A percentile compares a stretch with the other conserved stretches of the same genome.
These are phyloP conservation scores for Cremastinae sp. DNA, from an alignment of 2,888 invertebrate genomes.

Conservation along the genomic window DNA sequence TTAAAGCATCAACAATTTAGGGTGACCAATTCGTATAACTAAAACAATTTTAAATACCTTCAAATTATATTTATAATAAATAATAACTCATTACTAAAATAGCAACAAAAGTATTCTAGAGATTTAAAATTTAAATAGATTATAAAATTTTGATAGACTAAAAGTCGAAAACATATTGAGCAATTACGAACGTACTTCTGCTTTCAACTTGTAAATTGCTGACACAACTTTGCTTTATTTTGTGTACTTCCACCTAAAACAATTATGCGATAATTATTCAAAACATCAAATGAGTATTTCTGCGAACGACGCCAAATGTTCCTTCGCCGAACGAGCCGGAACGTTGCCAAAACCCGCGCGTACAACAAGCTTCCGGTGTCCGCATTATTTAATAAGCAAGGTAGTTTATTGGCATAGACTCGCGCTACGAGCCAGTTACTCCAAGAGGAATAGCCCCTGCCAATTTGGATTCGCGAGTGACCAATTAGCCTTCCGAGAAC, in stretches of 20 bases:
- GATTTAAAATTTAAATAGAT: too few relatives aligned
- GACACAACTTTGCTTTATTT: too few relatives aligned
- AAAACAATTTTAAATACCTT: too few relatives aligned
- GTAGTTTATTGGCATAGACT: slow-evolving; percentile 66
- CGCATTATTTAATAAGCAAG: slow-evolving; percentile 71
- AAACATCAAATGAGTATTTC: neutral
- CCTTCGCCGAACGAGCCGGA: slow-evolving; percentile 32
- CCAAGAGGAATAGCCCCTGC: slow-evolving; percentile 52
- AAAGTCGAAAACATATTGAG: too few relatives aligned
- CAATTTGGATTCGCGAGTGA: slow-evolving; percentile 43
- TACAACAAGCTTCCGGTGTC: slow-evolving; percentile 59
- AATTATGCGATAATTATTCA: neutral
- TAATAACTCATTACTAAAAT: too few relatives aligned
- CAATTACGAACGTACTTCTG: too few relatives aligned
- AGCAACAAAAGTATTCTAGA: too few relatives aligned
- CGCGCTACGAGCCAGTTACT: slow-evolving; percentile 49
- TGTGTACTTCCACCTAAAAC: neutral
- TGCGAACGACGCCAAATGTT: slow-evolving; percentile 34
- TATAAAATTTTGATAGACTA: too few relatives aligned
- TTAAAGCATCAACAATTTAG: too few relatives aligned
- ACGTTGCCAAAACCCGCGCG: slow-evolving; percentile 63
- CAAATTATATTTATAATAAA: too few relatives aligned
- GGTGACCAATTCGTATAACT: too few relatives aligned
- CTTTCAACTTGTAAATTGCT: too few relatives aligned
- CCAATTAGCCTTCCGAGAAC: slow-evolving; percentile 39